phyloP scores from a whole-genome alignment of 2,888 invertebrate genomes.

The Heliconius charithonia region DNA sequence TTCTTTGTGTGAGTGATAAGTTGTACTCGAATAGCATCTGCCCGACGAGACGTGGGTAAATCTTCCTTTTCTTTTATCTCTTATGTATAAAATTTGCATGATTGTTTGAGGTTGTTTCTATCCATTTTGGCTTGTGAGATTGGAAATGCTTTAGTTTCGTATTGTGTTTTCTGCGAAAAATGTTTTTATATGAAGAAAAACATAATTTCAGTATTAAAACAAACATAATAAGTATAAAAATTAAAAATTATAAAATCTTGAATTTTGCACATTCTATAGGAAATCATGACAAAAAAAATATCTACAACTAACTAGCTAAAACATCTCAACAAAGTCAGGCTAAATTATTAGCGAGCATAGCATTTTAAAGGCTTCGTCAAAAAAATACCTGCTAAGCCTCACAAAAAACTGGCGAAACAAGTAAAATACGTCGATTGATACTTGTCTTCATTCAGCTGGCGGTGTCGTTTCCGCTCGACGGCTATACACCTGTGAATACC shows the following conservation, averaged over 20 bases:
- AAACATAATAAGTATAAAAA: too few species aligned
- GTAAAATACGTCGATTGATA: slow-evolving; percentile 44
- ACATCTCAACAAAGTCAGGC: not conserved
- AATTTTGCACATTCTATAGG: too few species aligned
- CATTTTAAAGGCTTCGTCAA: not conserved
- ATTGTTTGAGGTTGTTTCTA: not conserved
- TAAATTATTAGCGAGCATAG: not conserved
- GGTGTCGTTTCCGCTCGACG: slow-evolving; percentile 47
- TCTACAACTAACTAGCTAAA: not conserved
- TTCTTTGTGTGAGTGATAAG: slow-evolving; percentile 52
- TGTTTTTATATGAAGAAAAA: not conserved
- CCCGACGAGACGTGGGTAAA: slow-evolving; percentile 33
- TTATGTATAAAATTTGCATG: slow-evolving; percentile 16
- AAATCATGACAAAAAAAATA: not conserved
- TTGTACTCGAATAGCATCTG: slow-evolving; percentile 32
- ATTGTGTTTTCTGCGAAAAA: not conserved
- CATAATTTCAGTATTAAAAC: too few species aligned
- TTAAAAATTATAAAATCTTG: too few species aligned
- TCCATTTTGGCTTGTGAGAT: not conserved
- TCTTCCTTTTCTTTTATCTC: slow-evolving; percentile 27
- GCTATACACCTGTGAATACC: slow-evolving; percentile 49
- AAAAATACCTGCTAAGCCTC: not conserved
- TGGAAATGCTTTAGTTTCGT: not conserved
- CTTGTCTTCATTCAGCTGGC: slow-evolving; percentile 51
- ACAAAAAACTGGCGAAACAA: slow-evolving; percentile 18